phyloP scores from a whole-genome alignment of 2,113 vertebrate genomes.

The Alligator sinensis region DNA sequence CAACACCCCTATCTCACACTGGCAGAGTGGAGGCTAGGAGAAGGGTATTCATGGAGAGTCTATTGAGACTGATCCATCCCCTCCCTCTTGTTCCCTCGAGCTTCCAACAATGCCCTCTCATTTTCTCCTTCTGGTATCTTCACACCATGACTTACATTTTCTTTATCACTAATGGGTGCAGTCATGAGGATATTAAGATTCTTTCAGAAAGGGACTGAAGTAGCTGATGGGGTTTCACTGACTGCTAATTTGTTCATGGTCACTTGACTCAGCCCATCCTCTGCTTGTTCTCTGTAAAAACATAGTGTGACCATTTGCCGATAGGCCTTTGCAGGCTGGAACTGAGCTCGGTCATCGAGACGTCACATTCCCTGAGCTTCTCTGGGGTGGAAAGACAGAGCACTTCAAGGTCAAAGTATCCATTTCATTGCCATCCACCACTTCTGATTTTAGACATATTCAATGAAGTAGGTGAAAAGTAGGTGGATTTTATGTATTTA shows the following conservation, averaged over 20 bases:
- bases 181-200: background rate
- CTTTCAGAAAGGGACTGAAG: background rate
- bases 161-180: background rate
- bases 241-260: background rate
- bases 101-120: too few species aligned
- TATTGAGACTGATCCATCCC: too few species aligned
- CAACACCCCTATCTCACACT: too few species aligned
- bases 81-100: too few species aligned
- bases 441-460: background rate
- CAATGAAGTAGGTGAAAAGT: background rate
- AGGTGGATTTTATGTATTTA: background rate
- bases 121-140: background rate
- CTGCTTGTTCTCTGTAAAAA: background rate
- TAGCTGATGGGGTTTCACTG: background rate
- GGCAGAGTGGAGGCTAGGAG: too few species aligned
- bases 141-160: background rate
- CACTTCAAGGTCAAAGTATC: background rate
- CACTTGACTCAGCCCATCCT: background rate
- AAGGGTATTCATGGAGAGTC: too few species aligned
- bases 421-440: background rate
- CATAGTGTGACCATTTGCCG: background rate
- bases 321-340: background rate
- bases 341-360: background rate
- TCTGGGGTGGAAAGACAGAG: background rate
- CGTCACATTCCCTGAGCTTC: background rate